Evolutionary conservation across 2,113 vertebrate species (phyloP), one percentile per base, ranked within the genome.

Genomic region (Panurus biarmicus): DNA sequence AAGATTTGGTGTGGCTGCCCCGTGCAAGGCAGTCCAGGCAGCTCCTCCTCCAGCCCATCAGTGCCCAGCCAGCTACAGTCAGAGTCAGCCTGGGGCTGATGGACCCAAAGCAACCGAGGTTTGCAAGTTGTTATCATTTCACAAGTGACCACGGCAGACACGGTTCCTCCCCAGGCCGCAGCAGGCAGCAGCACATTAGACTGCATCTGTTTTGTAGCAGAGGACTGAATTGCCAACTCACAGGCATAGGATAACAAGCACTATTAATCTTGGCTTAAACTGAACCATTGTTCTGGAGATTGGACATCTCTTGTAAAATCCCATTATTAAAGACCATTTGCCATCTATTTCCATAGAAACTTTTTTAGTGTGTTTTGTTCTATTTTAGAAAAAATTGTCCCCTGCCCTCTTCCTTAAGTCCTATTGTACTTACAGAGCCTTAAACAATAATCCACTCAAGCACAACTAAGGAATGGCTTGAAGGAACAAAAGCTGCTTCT

Each of bases 401-500:
- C 81, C 77, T 87, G 88, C 66, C 73, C 81, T 94, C 91, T 93
- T 66, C 89, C 71, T 85, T 82, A 58, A 61, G 50, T 73, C 31
- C 75, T 60, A 80, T 87, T 90, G 87, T 88, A 74, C 75, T 91
- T 56, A 61, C 48, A 83, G 47, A 74, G 82, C 58, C 75, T 84
- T 66, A 88, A 81, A 97, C 82, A 95, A 92, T 92, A 90, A 87
- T 60, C 69, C 64, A 54, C 76, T 85, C 85, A 47, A 85, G 77
- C 75, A 74, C 45, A 71, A 81, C 83, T 92, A 53, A 72, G 40
- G 65, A 92, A 87, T 57, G 57, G 54, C 80, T 57, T 56, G 76
- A 76, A 80, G 58, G 85, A 94, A 91, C 87, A 95, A 93, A 97
- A 81, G 87, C 90, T 51, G 85, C 90, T 93, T 86, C 86, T 91